Evolutionary conservation across 2,797 vertebrate species (phyloP).

Genomic region (Phoxinus dragarum): DNA sequence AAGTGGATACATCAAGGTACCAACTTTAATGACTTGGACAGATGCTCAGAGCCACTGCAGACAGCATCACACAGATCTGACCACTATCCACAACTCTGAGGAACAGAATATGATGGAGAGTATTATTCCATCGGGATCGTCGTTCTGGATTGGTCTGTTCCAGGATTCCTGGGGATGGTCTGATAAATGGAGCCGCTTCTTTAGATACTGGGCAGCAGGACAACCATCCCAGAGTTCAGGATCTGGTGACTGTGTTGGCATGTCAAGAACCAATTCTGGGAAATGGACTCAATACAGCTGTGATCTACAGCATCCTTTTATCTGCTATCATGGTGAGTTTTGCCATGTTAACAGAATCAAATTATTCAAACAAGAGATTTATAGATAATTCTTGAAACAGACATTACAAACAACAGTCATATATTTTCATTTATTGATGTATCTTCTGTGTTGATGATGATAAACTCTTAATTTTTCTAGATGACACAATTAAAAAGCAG

Average conservation of each 20-base stretch:
- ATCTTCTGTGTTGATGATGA: neutral
- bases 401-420: neutral
- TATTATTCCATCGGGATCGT: too few relatives aligned
- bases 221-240: neutral
- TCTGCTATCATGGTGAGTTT: conserved; percentile 48
- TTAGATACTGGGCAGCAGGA: conserved; percentile 29
- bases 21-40: too few relatives aligned
- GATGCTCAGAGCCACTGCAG: conserved; percentile 49
- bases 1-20: too few relatives aligned
- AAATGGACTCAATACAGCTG: conserved; percentile 13
- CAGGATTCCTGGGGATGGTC: conserved; percentile 38
- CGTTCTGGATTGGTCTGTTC: conserved; percentile 38
- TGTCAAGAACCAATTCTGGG: neutral
- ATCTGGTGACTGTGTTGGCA: conserved; percentile 1
- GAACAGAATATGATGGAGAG: neutral
- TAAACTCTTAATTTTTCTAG: neutral
- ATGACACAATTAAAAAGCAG: neutral
- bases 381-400: neutral
- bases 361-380: neutral
- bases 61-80: conserved; percentile 29
- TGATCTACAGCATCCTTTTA: neutral
- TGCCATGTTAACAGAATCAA: too few relatives aligned
- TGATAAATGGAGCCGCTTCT: conserved; percentile 17
- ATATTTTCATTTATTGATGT: neutral
- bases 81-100: conserved; percentile 7